phyloP scores from a whole-genome alignment of 2,888 invertebrate genomes.

The Spisula solida region DNA sequence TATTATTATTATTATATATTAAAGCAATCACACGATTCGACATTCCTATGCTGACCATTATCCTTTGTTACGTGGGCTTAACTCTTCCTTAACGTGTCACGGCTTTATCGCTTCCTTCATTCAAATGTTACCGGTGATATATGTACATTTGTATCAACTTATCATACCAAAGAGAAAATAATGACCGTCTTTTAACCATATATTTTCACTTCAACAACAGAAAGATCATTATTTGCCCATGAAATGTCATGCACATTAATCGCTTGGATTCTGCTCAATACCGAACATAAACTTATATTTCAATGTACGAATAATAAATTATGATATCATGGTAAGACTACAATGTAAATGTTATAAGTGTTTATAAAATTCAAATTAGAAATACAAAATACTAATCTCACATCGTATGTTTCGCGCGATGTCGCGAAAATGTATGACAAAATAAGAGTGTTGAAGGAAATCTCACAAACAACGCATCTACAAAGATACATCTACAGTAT shows the following conservation, averaged over 20 bases:
- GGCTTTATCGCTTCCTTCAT: neutral
- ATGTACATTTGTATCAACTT: neutral
- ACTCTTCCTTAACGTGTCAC: neutral
- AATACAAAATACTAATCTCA: neutral
- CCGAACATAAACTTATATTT: neutral
- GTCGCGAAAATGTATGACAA: conserved; percentile 17
- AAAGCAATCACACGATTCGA: no score
- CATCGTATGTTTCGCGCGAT: neutral
- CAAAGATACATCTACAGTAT: neutral
- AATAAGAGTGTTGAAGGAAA: neutral
- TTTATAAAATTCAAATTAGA: neutral
- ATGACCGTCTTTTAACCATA: neutral
- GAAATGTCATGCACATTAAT: neutral
- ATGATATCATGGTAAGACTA: neutral
- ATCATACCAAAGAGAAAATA: neutral
- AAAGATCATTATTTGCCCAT: neutral
- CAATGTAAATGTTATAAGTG: neutral
- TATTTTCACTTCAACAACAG: neutral
- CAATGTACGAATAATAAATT: neutral
- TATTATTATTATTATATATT: no score
- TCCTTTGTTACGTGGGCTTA: no score
- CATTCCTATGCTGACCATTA: no score
- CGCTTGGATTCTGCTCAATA: neutral
- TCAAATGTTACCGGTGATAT: neutral
- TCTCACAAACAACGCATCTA: neutral